A percentile compares a stretch with the other conserved stretches of the same genome.
phyloP scores from a whole-genome alignment of 2,797 vertebrate genomes.

The Limosa lapponica region DNA sequence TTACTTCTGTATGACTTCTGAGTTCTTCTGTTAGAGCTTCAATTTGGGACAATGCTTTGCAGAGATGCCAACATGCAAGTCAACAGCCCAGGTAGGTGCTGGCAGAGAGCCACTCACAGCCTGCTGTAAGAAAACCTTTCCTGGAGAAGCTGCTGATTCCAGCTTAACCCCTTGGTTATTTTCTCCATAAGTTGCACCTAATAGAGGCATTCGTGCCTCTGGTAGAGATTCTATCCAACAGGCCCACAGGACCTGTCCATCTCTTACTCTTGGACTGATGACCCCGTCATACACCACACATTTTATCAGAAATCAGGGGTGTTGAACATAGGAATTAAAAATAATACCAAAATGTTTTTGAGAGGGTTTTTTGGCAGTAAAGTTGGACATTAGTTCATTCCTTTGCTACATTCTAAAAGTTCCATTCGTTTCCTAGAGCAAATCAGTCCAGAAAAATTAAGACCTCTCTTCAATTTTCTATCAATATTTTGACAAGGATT shows the following conservation, averaged over 20 bases:
- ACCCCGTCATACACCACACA: not conserved
- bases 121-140: not conserved
- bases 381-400: not conserved
- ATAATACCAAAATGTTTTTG: not conserved
- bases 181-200: not conserved
- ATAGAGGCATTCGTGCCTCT: not conserved
- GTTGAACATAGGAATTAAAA: not conserved
- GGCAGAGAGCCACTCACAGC: not conserved
- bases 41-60: not conserved
- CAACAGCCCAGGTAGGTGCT: accelerated
- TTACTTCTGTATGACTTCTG: not conserved
- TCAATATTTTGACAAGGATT: not conserved
- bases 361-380: not conserved
- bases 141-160: not conserved
- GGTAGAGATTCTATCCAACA: not conserved
- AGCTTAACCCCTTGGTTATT: not conserved
- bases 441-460: not conserved
- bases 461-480: not conserved
- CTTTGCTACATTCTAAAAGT: not conserved
- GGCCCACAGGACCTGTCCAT: accelerated
- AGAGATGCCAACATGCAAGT: not conserved
- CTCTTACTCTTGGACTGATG: not conserved
- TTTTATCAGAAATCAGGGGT: not conserved
- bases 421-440: not conserved
- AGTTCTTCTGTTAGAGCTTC: not conserved